These are phyloP conservation scores for Brachyptera putata DNA, from an alignment of 2,888 invertebrate species.

Conservation along the genomic window DNA sequence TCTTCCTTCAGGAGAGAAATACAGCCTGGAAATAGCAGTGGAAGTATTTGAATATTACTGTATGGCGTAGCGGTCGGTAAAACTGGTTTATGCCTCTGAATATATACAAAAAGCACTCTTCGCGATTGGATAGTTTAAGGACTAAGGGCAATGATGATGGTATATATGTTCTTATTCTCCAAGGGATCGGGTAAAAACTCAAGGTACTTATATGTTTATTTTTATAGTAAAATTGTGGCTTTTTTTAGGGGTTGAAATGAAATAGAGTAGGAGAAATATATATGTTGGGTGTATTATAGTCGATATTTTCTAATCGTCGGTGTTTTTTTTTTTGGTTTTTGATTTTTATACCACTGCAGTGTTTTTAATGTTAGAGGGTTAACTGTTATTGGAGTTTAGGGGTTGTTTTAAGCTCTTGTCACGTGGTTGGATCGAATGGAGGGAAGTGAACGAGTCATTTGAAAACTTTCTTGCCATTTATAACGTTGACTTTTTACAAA, in stretches of 20 bases:
- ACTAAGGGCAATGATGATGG: conserved; percentile 31
- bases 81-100: background rate
- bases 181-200: background rate
- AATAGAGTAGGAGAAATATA: no score
- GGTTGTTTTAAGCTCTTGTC: no score
- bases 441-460: no score
- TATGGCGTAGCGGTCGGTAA: background rate
- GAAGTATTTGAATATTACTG: conserved; percentile 32
- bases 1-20: background rate
- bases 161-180: conserved; percentile 23
- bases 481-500: no score
- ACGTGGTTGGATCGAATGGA: no score
- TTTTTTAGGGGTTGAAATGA: background rate
- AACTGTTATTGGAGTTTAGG: no score
- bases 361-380: no score
- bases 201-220: conserved; percentile 16
- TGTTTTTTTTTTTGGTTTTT: no score
- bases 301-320: no score
- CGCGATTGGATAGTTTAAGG: conserved; percentile 32
- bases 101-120: conserved; percentile 29
- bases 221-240: background rate
- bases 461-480: no score
- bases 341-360: no score
- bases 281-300: no score
- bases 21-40: background rate